Percentiles rank a stretch among this genome's conserved stretches.
These are phyloP conservation scores for Chlorodrepanis virens DNA, from an alignment of 2,113 vertebrate genomes.

Conservation along the genomic window DNA sequence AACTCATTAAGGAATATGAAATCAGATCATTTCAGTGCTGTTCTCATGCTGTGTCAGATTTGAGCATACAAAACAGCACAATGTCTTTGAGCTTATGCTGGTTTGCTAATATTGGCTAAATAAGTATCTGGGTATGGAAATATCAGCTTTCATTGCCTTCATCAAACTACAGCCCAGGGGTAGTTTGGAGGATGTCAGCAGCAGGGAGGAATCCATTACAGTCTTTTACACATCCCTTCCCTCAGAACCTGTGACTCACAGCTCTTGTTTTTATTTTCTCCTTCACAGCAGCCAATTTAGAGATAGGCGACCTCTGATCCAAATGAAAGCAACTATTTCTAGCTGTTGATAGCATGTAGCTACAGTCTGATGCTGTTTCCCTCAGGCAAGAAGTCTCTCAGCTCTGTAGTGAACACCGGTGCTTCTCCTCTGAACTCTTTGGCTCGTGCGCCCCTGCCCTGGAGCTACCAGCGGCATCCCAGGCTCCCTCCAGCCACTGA, in stretches of 20 bases:
- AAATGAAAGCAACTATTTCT: conserved; percentile 31
- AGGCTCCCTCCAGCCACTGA: not conserved
- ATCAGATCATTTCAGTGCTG: not conserved
- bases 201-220: not conserved
- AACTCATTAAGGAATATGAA: not conserved
- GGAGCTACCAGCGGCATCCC: not conserved
- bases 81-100: not conserved
- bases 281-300: not conserved
- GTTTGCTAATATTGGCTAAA: not conserved
- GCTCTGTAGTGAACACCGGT: not conserved
- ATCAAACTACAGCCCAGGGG: not conserved
- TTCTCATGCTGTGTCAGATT: not conserved
- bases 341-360: not conserved
- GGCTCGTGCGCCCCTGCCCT: rapidly evolving
- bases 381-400: not conserved
- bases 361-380: not conserved
- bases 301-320: conserved; percentile 36
- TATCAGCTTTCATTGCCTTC: not conserved
- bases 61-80: not conserved
- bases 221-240: not conserved
- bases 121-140: not conserved
- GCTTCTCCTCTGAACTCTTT: not conserved
- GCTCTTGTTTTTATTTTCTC: conserved; percentile 39
- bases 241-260: conserved; percentile 31
- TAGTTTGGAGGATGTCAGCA: not conserved